These are phyloP conservation scores for Pristionchus japonicus DNA, from an alignment of 2,888 invertebrate genomes.

Conservation along the genomic window DNA sequence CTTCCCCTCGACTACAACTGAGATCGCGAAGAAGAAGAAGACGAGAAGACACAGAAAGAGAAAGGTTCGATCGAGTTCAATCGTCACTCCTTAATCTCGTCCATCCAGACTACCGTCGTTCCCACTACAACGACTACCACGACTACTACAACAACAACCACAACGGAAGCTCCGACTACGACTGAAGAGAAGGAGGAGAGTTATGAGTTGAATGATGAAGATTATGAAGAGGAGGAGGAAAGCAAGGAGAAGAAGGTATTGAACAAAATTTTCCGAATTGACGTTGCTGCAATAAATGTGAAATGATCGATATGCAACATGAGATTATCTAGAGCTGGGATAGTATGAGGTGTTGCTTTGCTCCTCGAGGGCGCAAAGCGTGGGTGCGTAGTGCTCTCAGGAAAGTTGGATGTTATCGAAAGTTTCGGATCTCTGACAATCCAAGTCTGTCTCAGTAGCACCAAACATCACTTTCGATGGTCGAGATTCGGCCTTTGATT, in stretches of 20 bases:
- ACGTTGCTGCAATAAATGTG: too few relatives aligned
- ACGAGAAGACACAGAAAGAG: conserved; percentile 26
- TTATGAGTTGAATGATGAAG: conserved; percentile 36
- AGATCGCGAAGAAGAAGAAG: not conserved
- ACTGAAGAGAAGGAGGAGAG: conserved; percentile 34
- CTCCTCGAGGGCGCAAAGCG: too few relatives aligned
- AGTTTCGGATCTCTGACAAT: not conserved
- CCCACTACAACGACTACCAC: conserved; percentile 12
- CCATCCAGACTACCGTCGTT: not conserved
- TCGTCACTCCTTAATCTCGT: not conserved
- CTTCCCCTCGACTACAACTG: conserved; percentile 1
- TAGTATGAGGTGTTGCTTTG: too few relatives aligned
- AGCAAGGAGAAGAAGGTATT: not conserved
- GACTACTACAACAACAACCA: conserved; percentile 40
- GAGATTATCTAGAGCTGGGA: too few relatives aligned
- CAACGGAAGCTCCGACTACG: conserved; percentile 11
- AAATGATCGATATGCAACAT: too few relatives aligned
- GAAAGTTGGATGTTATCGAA: not conserved
- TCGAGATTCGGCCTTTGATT: not conserved
- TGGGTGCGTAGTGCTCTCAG: not conserved
- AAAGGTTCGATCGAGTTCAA: not conserved
- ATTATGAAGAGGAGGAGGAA: not conserved
- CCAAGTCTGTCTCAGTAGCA: not conserved
- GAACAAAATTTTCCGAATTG: too few relatives aligned
- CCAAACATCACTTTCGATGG: not conserved